phyloP scores from a whole-genome alignment of 2,797 vertebrate species.

The Sciaenops ocellatus region DNA sequence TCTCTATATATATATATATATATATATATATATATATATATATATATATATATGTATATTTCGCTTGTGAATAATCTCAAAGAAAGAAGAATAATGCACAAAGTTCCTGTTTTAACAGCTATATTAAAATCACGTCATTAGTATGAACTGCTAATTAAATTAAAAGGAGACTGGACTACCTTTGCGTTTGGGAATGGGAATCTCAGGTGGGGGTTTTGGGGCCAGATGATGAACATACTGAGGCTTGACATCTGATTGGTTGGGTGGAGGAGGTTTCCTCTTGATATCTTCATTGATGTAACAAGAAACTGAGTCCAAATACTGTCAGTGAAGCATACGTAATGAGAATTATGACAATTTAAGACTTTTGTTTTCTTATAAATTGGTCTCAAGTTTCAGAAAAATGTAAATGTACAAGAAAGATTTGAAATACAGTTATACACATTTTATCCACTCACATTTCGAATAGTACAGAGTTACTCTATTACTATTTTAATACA shows the following conservation, averaged over 20 bases:
- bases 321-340: slow-evolving; percentile 27
- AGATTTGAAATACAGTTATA: not conserved
- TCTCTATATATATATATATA: too few relatives aligned
- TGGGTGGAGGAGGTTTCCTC: slow-evolving; percentile 7
- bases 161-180: slow-evolving; percentile 14
- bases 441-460: not conserved
- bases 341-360: not conserved
- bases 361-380: too few relatives aligned
- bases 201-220: slow-evolving; percentile 25
- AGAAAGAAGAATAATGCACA: not conserved
- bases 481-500: not conserved
- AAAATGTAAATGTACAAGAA: not conserved
- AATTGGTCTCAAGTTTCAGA: too few relatives aligned
- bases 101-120: not conserved
- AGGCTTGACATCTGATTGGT: slow-evolving; percentile 15
- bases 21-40: too few relatives aligned
- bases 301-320: not conserved
- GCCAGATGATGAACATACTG: slow-evolving; percentile 55
- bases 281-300: not conserved
- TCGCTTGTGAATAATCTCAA: not conserved
- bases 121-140: not conserved
- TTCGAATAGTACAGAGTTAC: not conserved
- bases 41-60: not conserved
- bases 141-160: not conserved
- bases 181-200: slow-evolving; percentile 30